Conservation (phyloP, 2,888 invertebrate genomes). For the Aphodius sticticus region DNA sequence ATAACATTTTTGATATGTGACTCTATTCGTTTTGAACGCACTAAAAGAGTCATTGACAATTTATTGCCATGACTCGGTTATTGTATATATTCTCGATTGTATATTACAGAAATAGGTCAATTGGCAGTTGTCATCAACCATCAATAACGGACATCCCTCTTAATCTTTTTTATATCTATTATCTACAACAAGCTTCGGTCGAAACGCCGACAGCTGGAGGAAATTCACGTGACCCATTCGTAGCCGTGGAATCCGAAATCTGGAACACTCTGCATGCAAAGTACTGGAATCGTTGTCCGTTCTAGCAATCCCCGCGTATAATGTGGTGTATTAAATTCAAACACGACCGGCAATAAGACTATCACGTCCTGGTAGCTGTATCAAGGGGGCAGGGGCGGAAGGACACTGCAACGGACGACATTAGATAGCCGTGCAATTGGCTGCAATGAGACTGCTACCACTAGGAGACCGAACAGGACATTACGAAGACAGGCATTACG, state of each 20-base stretch:
- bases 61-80: too few species aligned
- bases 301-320: background rate
- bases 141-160: too few species aligned
- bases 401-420: background rate
- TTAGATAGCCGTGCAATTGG: constrained; percentile 4
- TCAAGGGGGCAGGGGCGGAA: background rate
- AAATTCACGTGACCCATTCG: background rate
- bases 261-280: background rate
- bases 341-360: background rate
- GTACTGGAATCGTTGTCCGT: background rate
- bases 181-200: too few species aligned
- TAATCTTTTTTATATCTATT: too few species aligned
- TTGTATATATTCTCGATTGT: too few species aligned
- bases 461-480: background rate
- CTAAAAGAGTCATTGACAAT: too few species aligned
- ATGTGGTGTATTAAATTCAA: background rate
- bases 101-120: too few species aligned
- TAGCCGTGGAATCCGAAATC: background rate
- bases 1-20: too few species aligned
- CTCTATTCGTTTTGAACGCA: too few species aligned
- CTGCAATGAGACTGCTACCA: background rate
- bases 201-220: too few species aligned
- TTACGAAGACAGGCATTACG: too few species aligned
- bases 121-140: too few species aligned
- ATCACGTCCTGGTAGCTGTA: background rate